A percentile compares a stretch with the other conserved stretches of the same genome.
These are phyloP conservation scores for Bombus impatiens DNA, from an alignment of 1,140 invertebrate genomes.

Conservation along the genomic window DNA sequence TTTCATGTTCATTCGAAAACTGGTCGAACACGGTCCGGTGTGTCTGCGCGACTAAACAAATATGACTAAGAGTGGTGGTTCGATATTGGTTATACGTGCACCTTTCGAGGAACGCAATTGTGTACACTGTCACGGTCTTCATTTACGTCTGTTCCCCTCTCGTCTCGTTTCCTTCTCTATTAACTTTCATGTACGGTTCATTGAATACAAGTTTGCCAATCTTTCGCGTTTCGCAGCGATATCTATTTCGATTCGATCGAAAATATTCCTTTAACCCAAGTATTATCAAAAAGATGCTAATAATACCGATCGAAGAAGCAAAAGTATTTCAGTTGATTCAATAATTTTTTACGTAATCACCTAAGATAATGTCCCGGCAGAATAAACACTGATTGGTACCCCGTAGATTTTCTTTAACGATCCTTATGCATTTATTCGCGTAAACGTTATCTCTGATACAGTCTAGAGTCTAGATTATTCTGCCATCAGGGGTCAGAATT, in stretches of 20 bases:
- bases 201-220: not conserved
- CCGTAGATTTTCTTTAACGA: not conserved
- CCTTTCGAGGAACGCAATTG: conserved; percentile 58
- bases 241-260: not conserved
- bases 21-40: conserved; percentile 44
- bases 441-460: not conserved
- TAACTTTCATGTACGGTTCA: conserved; percentile 29
- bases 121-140: conserved; percentile 58
- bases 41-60: conserved; percentile 57
- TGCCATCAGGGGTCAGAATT: not conserved
- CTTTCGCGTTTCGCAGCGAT: not conserved
- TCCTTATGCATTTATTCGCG: not conserved
- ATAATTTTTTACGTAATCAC: conserved; percentile 37
- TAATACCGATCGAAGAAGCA: not conserved
- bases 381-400: not conserved
- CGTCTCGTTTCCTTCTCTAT: conserved; percentile 10
- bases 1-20: conserved; percentile 27
- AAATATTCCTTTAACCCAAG: not conserved
- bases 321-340: conserved; percentile 35
- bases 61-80: conserved; percentile 35
- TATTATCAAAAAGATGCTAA: not conserved
- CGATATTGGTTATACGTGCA: conserved; percentile 31
- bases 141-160: conserved; percentile 34
- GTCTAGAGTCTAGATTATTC: not conserved
- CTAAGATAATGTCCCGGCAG: conserved; percentile 15